Conservation (phyloP, 2,888 invertebrate genomes). For the Andrena hattorfiana region DNA sequence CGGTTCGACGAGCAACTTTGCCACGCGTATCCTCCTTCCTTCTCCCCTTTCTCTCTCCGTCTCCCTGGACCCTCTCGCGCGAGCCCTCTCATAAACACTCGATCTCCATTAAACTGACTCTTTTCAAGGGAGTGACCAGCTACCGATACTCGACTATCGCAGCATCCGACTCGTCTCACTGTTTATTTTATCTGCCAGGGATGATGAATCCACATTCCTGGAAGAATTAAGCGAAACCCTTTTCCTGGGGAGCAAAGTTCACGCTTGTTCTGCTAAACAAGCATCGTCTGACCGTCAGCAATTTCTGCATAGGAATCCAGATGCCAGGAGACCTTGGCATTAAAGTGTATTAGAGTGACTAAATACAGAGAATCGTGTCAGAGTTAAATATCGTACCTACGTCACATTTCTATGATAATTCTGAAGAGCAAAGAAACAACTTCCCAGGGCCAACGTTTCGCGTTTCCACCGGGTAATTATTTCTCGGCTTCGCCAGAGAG, state of each 20-base stretch:
- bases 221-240: too few relatives aligned
- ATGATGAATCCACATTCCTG: neutral
- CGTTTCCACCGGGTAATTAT: neutral
- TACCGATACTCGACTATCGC: conserved; percentile 59
- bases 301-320: too few relatives aligned
- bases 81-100: conserved; percentile 65
- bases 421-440: too few relatives aligned
- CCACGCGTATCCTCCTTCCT: conserved; percentile 63
- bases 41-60: conserved; percentile 25
- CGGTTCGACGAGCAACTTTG: conserved; percentile 67
- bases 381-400: too few relatives aligned
- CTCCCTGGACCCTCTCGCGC: conserved; percentile 48
- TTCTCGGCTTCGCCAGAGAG: neutral
- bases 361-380: too few relatives aligned
- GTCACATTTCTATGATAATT: too few relatives aligned
- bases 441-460: too few relatives aligned
- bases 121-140: conserved; percentile 59
- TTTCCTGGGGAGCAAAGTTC: too few relatives aligned
- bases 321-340: too few relatives aligned
- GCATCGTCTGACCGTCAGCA: too few relatives aligned
- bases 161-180: conserved; percentile 49
- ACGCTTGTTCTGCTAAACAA: too few relatives aligned
- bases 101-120: conserved; percentile 66
- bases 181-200: conserved; percentile 19
- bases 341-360: too few relatives aligned